Evolutionary conservation across 1,140 invertebrate species (phyloP), one percentile per base, ranked within the genome.

Genomic region (Aleiodes sp.): DNA sequence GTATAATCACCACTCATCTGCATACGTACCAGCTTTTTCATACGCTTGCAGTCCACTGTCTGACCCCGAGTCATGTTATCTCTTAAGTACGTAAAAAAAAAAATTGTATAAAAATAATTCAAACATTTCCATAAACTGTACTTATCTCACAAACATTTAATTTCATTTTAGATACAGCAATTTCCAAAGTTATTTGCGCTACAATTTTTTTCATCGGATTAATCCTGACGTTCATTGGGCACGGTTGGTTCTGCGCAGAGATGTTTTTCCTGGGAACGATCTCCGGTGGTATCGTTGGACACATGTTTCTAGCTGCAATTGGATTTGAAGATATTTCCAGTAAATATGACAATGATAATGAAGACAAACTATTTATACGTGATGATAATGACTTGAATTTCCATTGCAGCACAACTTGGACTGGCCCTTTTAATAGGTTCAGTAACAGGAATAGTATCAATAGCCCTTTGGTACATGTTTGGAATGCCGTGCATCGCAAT

Each of bases 11-110:
- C 66, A 77, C 2, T 81, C 78, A 26, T 87, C 88, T 70, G 88
- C 91, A 14, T 94, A 94, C 76, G 88, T 93, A 2, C 92, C 92
- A 1, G 84, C 84, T 6, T 82, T 89, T 56, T 90, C 90, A 2
- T 93, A 92, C 76, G 90, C 87, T 2, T 94, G 92, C 79, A 83
- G 87, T 71, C 80, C 87, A 7, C 28, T 80, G 4, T 75, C 80
- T 2, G 80, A 80, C 57, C 76, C 77, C 2, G 80, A 81, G 21
- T 79, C 82, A 14, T 91, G 90, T 72, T 66, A 86, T 64, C 69
- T 84, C 71, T 74, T 87, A 70, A 79, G 88, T 88, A 85, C 71
- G 68, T 43, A 67, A 26, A 19, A 24, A 21, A 33, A 16, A n/a
- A 21, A 4, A 21, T 6, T 43, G 37, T 16, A 31, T 7, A 28